Evolutionary conservation across 2,797 vertebrate genomes (phyloP), one percentile per base, ranked within the genome.

Genomic region (Momotus momota): DNA sequence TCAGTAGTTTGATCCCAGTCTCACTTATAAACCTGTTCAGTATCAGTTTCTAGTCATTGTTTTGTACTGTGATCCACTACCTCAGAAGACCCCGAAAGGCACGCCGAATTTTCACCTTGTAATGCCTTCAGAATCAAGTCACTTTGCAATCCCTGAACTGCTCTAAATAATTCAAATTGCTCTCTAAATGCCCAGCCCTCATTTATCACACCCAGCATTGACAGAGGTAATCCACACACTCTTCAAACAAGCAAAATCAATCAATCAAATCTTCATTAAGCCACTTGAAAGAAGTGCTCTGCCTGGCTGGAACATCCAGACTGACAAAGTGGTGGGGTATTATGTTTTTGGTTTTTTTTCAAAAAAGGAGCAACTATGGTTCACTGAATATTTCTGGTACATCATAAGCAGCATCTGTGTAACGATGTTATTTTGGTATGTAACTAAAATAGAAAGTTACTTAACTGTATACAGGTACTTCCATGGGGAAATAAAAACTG

Each of bases 231-330:
- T 93, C 94, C 84, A 93, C 86, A 80, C 49, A 17, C 75, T 80
- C 69, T 95, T 60, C 75, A 87, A 71, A 96, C 82, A 72, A 90
- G 81, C 57, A 93, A 96, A 95, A 92, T 93, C 86, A 95, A 96
- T 93, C 89, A 88, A 96, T 94, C 78, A 88, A 65, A 87, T 78
- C 72, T 92, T 95, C 94, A 81, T 71, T 92, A 95, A 94, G 61
- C 69, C 65, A 77, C 84, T 40, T 78, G 92, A 92, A 94, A 57
- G 80, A 91, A 92, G n/a, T 74, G 41, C 38, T 94, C 66, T 91
- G 88, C 57, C 79, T 62, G 33, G 40, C 40, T 85, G 48, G 27
- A 78, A 81, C 33, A 89, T 31, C 11, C 41, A 83, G 35, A 49
- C 38, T 45, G n/a, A 87, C 35, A 79, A 91, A 72, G 33, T 35